A percentile compares a stretch with the other conserved stretches of the same genome.
Evolutionary conservation across 2,113 vertebrate species (phyloP).

Genomic region (Dryoscopus gambensis): DNA sequence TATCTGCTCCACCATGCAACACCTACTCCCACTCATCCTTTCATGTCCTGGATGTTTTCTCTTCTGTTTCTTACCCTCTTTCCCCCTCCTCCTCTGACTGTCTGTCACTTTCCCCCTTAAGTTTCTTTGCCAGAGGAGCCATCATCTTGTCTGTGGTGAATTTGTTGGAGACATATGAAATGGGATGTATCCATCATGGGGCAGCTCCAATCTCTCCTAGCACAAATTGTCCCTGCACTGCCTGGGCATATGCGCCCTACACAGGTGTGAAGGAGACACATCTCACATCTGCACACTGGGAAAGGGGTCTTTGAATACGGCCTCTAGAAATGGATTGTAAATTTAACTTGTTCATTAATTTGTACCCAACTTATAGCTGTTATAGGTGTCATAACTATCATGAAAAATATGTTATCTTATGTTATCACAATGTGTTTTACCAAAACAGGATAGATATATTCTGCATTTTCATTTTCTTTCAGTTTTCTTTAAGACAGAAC

Average conservation of each 20-base stretch:
- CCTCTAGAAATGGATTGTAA: background rate
- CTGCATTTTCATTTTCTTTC: background rate
- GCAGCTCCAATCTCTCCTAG: background rate
- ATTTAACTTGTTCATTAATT: background rate
- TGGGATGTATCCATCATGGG: fast-evolving
- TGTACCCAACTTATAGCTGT: background rate
- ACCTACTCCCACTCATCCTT: background rate
- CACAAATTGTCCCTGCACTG: background rate
- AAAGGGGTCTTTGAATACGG: background rate
- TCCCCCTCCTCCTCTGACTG: background rate
- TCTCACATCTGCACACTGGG: background rate
- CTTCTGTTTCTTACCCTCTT: background rate
- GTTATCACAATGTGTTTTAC: background rate
- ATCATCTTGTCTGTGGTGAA: background rate
- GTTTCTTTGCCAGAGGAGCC: background rate
- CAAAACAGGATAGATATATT: background rate
- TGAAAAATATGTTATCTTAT: background rate
- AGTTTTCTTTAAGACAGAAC: background rate
- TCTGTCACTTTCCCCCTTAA: background rate
- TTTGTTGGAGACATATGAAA: background rate
- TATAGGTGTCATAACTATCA: background rate
- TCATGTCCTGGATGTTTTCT: background rate
- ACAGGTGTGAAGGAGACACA: background rate
- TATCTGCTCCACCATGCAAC: background rate
- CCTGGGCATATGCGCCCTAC: too few species aligned